These are phyloP conservation scores for Acleris emargana DNA, from an alignment of 2,888 invertebrate genomes.

Conservation along the genomic window DNA sequence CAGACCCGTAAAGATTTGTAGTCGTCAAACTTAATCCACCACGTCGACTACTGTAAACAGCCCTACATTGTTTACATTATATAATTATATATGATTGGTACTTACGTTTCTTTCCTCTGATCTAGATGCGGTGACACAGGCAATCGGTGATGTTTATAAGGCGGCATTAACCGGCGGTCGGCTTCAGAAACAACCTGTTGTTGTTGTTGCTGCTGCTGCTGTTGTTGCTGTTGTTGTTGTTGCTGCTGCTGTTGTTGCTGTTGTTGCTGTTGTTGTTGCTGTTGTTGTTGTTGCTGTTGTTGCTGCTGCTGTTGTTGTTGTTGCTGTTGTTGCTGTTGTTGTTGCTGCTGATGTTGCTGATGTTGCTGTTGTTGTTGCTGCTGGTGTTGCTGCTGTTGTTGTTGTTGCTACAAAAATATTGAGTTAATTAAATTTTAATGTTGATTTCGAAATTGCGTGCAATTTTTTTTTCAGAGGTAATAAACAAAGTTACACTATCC, in stretches of 20 bases:
- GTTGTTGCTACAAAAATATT: constrained; percentile 42
- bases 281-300: constrained; percentile 49
- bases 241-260: constrained; percentile 43
- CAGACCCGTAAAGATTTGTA: too few relatives aligned
- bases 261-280: constrained; percentile 45
- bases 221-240: constrained; percentile 45
- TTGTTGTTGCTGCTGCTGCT: constrained; percentile 52
- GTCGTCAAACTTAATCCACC: too few relatives aligned
- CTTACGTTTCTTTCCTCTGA: constrained; percentile 60
- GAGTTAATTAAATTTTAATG: too few relatives aligned
- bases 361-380: constrained; percentile 47
- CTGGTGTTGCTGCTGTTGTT: constrained; percentile 45
- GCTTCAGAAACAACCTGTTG: constrained; percentile 47
- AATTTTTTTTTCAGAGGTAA: too few relatives aligned
- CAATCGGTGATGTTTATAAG: constrained; percentile 36
- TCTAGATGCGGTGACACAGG: constrained; percentile 30
- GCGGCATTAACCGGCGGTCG: constrained; percentile 43
- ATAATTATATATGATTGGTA: constrained; percentile 5
- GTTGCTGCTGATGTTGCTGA: constrained; percentile 48
- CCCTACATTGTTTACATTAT: not conserved
- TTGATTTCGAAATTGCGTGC: too few relatives aligned
- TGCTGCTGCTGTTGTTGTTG: constrained; percentile 52
- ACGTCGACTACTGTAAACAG: too few relatives aligned
- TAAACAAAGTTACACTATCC: too few relatives aligned
- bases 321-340: constrained; percentile 42